phyloP scores from a whole-genome alignment of 2,888 invertebrate genomes.

The Prosapia bicincta region DNA sequence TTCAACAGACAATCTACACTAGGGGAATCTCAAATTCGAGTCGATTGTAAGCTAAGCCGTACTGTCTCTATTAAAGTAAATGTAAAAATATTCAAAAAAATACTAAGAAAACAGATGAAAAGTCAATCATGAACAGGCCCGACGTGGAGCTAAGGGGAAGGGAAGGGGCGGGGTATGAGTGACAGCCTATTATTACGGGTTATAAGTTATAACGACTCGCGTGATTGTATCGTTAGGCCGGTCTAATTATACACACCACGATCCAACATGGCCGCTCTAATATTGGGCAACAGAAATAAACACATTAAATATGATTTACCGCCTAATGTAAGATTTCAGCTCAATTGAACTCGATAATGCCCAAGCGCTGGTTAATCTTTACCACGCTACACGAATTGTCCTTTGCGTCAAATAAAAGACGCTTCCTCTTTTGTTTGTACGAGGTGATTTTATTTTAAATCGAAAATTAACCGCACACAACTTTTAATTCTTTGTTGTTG shows the following conservation, averaged over 20 bases:
- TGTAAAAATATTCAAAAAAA: too few species aligned
- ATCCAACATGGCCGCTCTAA: not conserved
- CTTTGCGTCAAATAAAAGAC: too few species aligned
- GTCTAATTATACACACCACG: not conserved
- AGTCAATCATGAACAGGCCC: not conserved
- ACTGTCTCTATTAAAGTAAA: too few species aligned
- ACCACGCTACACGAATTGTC: not conserved
- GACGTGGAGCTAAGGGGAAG: not conserved
- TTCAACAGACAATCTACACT: too few species aligned
- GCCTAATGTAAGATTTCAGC: not conserved
- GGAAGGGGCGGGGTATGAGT: not conserved
- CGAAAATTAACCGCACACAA: too few species aligned
- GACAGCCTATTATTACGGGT: constrained; percentile 23
- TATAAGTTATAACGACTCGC: constrained; percentile 21
- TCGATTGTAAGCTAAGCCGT: too few species aligned
- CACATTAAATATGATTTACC: constrained; percentile 2
- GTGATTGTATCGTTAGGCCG: constrained; percentile 25
- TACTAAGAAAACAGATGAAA: not conserved
- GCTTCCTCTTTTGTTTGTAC: too few species aligned
- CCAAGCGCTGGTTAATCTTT: not conserved
- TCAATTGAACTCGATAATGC: not conserved
- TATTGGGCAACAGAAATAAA: constrained; percentile 2
- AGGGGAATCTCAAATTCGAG: too few species aligned
- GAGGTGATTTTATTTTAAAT: too few species aligned
- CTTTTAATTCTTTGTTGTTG: too few species aligned